Conservation (phyloP, 2,888 invertebrate species). For the Nomada ruficornis region DNA sequence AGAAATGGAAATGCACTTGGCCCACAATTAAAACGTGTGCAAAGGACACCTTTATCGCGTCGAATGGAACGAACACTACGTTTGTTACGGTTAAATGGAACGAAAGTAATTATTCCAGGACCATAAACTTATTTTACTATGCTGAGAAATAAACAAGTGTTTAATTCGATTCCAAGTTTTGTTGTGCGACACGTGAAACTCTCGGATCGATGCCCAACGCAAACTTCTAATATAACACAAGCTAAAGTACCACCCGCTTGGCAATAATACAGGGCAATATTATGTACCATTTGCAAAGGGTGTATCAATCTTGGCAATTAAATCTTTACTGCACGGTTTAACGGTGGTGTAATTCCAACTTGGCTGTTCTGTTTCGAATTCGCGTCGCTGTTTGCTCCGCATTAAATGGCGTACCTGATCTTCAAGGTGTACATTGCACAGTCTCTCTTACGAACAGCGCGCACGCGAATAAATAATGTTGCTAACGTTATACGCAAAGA, state of each 20-base stretch:
- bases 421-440: background rate
- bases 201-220: too few species aligned
- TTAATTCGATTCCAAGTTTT: background rate
- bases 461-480: constrained; percentile 14
- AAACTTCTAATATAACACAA: background rate
- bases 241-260: background rate
- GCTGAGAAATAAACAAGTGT: background rate
- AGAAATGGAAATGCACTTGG: too few species aligned
- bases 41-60: too few species aligned
- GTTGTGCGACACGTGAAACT: background rate
- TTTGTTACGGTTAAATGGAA: too few species aligned
- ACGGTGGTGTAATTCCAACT: constrained; percentile 19
- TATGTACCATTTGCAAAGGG: constrained; percentile 2
- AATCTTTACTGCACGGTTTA: constrained; percentile 24
- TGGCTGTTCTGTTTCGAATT: constrained; percentile 8
- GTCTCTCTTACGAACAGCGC: background rate
- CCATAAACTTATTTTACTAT: background rate
- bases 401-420: constrained; percentile 1
- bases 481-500: constrained; percentile 17
- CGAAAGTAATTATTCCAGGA: background rate
- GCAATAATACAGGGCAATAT: constrained; percentile 14
- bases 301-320: constrained; percentile 30
- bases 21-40: too few species aligned
- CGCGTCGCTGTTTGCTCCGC: background rate
- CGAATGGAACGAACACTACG: too few species aligned